A percentile compares a stretch with the other conserved stretches of the same genome.
phyloP scores from a whole-genome alignment of 2,113 vertebrate species.

The Heptranchias perlo region DNA sequence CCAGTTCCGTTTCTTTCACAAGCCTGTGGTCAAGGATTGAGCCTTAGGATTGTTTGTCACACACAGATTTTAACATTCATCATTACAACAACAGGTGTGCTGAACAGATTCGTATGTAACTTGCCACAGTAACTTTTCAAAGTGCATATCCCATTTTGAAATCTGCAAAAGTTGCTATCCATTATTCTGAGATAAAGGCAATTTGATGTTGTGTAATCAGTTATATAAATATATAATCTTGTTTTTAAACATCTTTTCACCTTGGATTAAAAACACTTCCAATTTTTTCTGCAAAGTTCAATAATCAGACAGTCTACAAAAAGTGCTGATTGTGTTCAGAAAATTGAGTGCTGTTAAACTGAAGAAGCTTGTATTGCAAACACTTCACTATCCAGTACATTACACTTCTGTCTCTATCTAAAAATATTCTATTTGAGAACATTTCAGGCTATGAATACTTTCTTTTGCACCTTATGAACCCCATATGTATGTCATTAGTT shows the following conservation, averaged over 20 bases:
- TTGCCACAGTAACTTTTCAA: not conserved
- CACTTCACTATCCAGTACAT: not conserved
- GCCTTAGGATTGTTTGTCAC: not conserved
- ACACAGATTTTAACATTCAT: not conserved
- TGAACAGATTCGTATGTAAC: not conserved
- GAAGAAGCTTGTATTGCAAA: not conserved
- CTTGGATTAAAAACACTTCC: not conserved
- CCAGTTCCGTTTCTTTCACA: not conserved
- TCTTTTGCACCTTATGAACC: not conserved
- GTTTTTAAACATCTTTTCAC: not conserved
- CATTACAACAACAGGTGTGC: not conserved
- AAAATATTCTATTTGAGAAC: not conserved
- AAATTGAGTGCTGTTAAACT: not conserved
- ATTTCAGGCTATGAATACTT: not conserved
- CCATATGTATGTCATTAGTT: not conserved
- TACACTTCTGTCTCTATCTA: not conserved
- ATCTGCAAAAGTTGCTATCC: not conserved
- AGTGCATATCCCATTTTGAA: not conserved
- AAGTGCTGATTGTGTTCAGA: no score
- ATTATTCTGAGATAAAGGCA: not conserved
- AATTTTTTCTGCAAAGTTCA: not conserved
- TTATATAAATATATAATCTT: not conserved
- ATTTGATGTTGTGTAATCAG: not conserved
- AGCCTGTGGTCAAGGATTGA: not conserved
- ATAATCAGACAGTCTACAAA: not conserved